Conservation (phyloP, 2,888 invertebrate genomes). For the Amblyteles armatorius region DNA sequence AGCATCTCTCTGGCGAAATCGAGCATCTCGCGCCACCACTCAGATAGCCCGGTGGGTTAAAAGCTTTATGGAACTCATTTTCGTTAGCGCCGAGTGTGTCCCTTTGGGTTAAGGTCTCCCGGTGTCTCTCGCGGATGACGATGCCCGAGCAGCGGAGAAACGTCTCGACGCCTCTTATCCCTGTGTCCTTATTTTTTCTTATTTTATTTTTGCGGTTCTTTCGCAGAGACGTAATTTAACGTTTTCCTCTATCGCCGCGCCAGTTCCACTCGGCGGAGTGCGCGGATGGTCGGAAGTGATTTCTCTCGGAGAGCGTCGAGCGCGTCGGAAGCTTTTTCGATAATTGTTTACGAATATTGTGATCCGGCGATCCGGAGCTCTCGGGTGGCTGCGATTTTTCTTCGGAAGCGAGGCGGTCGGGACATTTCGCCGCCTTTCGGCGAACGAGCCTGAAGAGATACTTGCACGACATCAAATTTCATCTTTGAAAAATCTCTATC, state of each 20-base stretch:
- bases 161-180: not conserved
- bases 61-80: constrained; percentile 81
- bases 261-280: constrained; percentile 1
- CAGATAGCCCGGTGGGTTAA: constrained; percentile 71
- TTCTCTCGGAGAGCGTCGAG: not conserved
- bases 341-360: not conserved
- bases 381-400: too few species aligned
- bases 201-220: not conserved
- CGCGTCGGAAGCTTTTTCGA: not conserved
- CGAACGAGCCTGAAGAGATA: too few species aligned
- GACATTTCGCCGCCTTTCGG: too few species aligned
- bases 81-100: constrained; percentile 72
- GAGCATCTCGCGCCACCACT: constrained; percentile 52
- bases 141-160: not conserved
- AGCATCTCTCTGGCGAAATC: constrained; percentile 58
- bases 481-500: too few species aligned
- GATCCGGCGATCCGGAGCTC: too few species aligned
- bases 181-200: not conserved
- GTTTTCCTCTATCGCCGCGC: not conserved
- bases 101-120: constrained; percentile 63
- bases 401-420: too few species aligned
- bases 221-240: not conserved
- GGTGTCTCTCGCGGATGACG: constrained; percentile 21
- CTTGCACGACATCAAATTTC: too few species aligned
- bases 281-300: not conserved